Evolutionary conservation across 2,113 vertebrate species (phyloP), one percentile per base, ranked within the genome.

Genomic region (Motacilla alba): DNA sequence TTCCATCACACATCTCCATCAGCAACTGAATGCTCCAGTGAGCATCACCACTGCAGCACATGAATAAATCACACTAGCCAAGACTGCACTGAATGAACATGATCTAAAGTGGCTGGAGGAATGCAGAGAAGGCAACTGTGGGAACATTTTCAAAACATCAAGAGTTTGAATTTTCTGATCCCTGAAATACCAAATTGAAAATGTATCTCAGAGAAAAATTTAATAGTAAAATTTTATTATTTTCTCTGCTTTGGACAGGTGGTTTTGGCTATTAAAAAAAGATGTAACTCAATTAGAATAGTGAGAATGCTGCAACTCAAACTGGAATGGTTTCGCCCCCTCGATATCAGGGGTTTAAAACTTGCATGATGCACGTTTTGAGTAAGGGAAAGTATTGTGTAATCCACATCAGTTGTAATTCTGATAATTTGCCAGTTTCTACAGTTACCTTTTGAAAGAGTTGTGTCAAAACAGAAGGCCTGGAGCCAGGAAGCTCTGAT

Each of bases 281-380:
- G 0, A 4, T 22, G 7, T 46, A 43, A 69, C 7, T 80, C 15
- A 70, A 9, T n/a, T 52, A 62, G 13, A 89, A n/a, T 53, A 70
- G 66, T 43, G 27, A n/a, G 14, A 87, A 47, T 50, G 5, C 7
- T 35, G 10, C 39, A 68, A n/a, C 14, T 68, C 31, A 63, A 55
- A 73, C 15, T 13, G 24, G 16, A 82, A 56, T 22, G 4, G 1
- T 19, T 77, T 2, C 1, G 1, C 3, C 0, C 3, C 10, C 33
- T 75, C 22, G 2, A 14, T 19, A 11, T 20, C 59, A 41, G 4
- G 15, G 11, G 26, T 64, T 79, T 68, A 50, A 73, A 74, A 80
- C 10, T 20, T 63, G 14, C 9, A 78, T 17, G 11, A 24, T 41
- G 23, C 11, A 18, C 11, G 4, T 46, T 87, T 69, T 43, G 20